phyloP scores from a whole-genome alignment of 1,140 invertebrate genomes.

The Heterodera schachtii region DNA sequence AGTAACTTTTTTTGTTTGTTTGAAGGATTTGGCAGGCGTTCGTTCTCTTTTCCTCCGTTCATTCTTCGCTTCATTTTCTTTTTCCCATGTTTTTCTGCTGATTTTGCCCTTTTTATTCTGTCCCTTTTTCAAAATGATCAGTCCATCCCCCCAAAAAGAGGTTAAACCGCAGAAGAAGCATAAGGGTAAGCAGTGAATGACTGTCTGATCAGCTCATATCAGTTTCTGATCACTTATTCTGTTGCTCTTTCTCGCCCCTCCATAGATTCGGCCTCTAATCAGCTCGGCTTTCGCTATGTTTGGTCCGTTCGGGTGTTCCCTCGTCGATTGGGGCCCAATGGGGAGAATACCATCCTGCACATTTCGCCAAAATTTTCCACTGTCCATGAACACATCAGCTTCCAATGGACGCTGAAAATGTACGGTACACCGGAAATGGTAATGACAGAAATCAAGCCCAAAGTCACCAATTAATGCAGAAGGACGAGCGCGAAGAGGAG shows the following conservation, averaged over 20 bases:
- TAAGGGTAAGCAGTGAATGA: not conserved
- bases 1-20: not conserved
- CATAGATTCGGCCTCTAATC: not conserved
- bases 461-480: not conserved
- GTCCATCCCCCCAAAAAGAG: not conserved
- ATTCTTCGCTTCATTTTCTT: not conserved
- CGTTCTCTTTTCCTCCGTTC: not conserved
- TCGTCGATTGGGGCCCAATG: slow-evolving; percentile 48
- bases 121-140: not conserved
- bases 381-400: slow-evolving; percentile 63
- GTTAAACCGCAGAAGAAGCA: not conserved
- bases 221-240: no score
- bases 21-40: not conserved
- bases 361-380: slow-evolving; percentile 64
- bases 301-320: slow-evolving; percentile 53
- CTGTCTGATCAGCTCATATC: no score
- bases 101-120: not conserved
- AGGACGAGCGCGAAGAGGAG: slow-evolving; percentile 25
- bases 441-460: not conserved
- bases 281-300: slow-evolving; percentile 50
- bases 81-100: not conserved
- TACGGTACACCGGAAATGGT: slow-evolving; percentile 57
- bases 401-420: slow-evolving; percentile 63
- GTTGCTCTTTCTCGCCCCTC: slow-evolving; percentile 5
- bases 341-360: slow-evolving; percentile 55